These are phyloP conservation scores for Archaeoteleia sp. DNA, from an alignment of 2,888 invertebrate species.

Conservation along the genomic window DNA sequence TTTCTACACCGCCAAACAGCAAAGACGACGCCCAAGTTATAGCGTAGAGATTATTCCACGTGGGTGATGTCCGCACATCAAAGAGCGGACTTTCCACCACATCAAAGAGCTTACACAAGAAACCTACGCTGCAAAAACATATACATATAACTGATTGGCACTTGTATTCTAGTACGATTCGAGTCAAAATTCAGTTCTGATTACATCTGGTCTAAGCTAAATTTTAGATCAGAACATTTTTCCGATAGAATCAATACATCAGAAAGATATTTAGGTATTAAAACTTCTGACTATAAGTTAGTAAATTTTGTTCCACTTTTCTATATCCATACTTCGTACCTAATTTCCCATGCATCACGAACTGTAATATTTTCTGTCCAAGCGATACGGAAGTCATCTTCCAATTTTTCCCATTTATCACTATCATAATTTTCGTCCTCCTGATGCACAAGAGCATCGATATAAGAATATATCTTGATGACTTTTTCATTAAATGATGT, in stretches of 20 bases:
- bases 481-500: conserved; percentile 64
- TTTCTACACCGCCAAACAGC: conserved; percentile 61
- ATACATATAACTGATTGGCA: conserved; percentile 24
- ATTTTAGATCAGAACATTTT: no score
- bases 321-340: conserved; percentile 53
- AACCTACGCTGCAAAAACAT: conserved; percentile 67
- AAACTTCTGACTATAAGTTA: neutral
- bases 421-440: conserved; percentile 53
- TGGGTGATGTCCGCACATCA: conserved; percentile 53
- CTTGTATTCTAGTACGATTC: neutral
- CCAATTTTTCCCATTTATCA: conserved; percentile 51
- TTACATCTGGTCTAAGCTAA: no score
- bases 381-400: conserved; percentile 53
- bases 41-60: conserved; percentile 61
- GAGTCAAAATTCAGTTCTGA: neutral
- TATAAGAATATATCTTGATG: conserved; percentile 63
- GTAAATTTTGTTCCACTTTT: neutral
- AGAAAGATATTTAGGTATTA: neutral
- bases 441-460: conserved; percentile 62
- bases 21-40: conserved; percentile 62
- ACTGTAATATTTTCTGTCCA: conserved; percentile 60
- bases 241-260: neutral
- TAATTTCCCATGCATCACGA: conserved; percentile 63
- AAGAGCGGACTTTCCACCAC: conserved; percentile 65
- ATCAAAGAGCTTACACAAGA: conserved; percentile 64